Conservation (phyloP, 2,888 invertebrate species). For the Aphidius colemani region DNA sequence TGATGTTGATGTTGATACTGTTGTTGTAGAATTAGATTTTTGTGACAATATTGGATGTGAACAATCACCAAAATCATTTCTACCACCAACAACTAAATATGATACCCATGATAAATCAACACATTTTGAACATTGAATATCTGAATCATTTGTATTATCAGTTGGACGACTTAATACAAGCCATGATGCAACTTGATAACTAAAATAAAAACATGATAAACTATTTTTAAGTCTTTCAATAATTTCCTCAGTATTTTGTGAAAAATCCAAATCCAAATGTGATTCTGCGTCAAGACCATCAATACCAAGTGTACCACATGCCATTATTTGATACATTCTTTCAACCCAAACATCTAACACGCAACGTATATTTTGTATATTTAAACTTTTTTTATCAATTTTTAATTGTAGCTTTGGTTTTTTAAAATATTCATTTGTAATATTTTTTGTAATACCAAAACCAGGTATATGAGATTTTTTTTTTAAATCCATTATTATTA, state of each 20-base stretch:
- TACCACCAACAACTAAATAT: constrained; percentile 22
- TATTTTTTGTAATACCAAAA: neutral
- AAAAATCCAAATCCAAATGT: too few species aligned
- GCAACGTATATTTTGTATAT: constrained; percentile 32
- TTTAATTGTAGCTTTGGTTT: neutral
- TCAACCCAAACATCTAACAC: constrained; percentile 21
- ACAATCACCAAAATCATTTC: constrained; percentile 22
- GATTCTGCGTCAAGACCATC: neutral
- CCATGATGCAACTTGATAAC: constrained; percentile 25
- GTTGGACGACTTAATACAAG: constrained; percentile 18
- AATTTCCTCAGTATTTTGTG: neutral
- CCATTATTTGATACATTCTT: constrained; percentile 23
- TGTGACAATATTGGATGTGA: constrained; percentile 22
- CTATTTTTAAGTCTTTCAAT: neutral
- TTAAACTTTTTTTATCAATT: constrained; percentile 11
- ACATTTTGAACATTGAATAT: constrained; percentile 23
- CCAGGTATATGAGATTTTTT: constrained; percentile 19
- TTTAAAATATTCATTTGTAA: too few species aligned
- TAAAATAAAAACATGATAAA: constrained; percentile 20
- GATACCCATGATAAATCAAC: constrained; percentile 25
- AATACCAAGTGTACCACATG: constrained; percentile 18
- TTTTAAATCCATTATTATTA: neutral
- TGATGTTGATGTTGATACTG: too few species aligned
- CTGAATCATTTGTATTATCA: constrained; percentile 15
- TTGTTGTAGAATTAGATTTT: neutral